Conservation (phyloP, 92 coral and sea anemone species). For the Porites divaricata region DNA sequence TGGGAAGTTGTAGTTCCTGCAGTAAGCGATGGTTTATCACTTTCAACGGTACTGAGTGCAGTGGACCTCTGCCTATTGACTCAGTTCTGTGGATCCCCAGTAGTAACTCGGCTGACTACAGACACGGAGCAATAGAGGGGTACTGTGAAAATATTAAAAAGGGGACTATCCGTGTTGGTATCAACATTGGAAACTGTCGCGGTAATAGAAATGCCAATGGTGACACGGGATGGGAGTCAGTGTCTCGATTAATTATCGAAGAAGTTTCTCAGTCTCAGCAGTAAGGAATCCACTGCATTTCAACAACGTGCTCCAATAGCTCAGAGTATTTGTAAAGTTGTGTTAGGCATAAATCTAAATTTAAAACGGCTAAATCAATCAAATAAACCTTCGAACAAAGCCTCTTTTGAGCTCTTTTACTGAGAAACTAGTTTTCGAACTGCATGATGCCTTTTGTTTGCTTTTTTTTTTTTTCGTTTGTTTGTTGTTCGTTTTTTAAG, state of each 20-base stretch:
- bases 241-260: constrained; percentile 44
- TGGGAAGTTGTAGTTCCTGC: not conserved
- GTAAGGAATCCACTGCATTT: not conserved
- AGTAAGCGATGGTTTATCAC: no score
- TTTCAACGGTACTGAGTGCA: not conserved
- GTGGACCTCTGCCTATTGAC: not conserved
- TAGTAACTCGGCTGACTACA: not conserved
- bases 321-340: no score
- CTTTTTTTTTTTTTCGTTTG: no score
- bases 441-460: no score
- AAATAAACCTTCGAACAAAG: no score
- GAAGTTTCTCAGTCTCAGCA: not conserved
- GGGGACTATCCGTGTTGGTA: constrained; percentile 45
- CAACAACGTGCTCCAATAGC: no score
- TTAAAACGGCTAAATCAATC: no score
- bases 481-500: no score
- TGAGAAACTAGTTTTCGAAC: no score
- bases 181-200: constrained; percentile 49
- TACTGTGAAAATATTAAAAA: not conserved
- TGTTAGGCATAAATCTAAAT: no score
- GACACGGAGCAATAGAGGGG: not conserved
- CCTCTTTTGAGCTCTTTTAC: no score
- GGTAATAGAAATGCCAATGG: not conserved
- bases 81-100: not conserved
- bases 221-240: not conserved